A percentile compares a stretch with the other conserved stretches of the same genome.
These are phyloP conservation scores for Andrena cerasifolii DNA, from an alignment of 1,140 invertebrate genomes.

Conservation along the genomic window DNA sequence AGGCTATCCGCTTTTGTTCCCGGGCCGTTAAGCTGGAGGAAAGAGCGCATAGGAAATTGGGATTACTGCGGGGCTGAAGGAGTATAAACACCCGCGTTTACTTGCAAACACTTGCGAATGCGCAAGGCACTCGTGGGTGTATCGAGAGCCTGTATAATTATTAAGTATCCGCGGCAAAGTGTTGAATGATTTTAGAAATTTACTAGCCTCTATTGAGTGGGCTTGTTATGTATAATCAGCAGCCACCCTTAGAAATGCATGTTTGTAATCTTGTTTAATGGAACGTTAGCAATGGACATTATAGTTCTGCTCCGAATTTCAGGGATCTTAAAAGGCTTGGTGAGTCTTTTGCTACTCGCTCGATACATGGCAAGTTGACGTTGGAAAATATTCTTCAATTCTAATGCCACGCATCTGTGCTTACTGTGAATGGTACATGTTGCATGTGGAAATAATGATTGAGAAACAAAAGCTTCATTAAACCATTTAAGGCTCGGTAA, in stretches of 20 bases:
- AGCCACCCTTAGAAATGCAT: no score
- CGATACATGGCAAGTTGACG: no score
- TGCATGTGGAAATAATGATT: neutral
- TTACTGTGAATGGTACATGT: neutral
- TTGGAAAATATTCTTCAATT: no score
- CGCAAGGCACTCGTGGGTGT: neutral
- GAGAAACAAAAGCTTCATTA: no score
- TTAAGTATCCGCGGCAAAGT: neutral
- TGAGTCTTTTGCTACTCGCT: no score
- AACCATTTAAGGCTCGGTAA: no score
- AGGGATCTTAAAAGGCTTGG: no score
- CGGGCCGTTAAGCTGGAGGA: neutral
- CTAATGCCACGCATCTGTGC: no score
- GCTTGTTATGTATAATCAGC: no score
- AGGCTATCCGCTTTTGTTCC: neutral
- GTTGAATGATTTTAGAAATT: neutral
- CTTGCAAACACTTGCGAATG: neutral
- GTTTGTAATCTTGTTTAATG: neutral
- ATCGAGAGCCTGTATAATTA: neutral
- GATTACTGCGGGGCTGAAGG: conserved; percentile 29
- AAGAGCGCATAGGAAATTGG: conserved; percentile 5
- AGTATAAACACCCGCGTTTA: conserved; percentile 22
- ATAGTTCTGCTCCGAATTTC: no score
- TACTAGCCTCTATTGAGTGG: no score
- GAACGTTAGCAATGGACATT: no score